Base-by-base conservation (phyloP, 2,113 vertebrate species). In the Pteruthius melanotis region DNA sequence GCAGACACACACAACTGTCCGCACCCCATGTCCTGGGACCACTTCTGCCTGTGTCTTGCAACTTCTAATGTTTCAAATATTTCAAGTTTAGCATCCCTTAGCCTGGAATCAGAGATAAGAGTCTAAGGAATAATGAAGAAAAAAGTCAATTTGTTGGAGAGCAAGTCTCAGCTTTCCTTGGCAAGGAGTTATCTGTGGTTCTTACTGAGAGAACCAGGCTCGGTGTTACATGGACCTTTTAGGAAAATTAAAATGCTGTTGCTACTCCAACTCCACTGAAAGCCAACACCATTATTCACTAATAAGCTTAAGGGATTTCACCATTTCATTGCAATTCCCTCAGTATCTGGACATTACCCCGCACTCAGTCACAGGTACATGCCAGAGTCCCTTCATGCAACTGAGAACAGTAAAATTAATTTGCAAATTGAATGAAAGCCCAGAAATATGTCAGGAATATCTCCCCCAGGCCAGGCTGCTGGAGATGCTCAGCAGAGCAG, bases 301-400 rank as follows among this genome's bases (percentile, higher is more conserved):
- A 95, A 95, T 79, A 70, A 94, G 90, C 85, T 93, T 88, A 94
- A 93, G 68, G 47, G 92, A 91, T 95, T 96, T 93, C 79, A 75
- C 60, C 28, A 78, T 70, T 90, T n/a, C 52, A 15, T 20, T 83
- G 69, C 60, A 59, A 66, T 61, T 85, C 90, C 79, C 88, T 83
- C 87, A 15, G 35, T 52, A 70, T 49, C 71, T 56, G 85, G 93
- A 64, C 15, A 4, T 39, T 57, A 65, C 56, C 59, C 42, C 1
- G 0, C 14, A 20, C 75, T 74, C 90, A 42, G 72, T 39, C 76
- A 47, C 94, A 93, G 95, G 89, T 92, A 75, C 72, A 2, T 16
- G 47, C 57, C 91, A 87, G 71, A 59, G 35, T 40, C 76, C 37
- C 82, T 83, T 77, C 78, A 59, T 0, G 9, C 79, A 54, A 92